Evolutionary conservation across 2,113 vertebrate species (phyloP), one percentile per base, ranked within the genome.

Genomic region (Upupa epops): DNA sequence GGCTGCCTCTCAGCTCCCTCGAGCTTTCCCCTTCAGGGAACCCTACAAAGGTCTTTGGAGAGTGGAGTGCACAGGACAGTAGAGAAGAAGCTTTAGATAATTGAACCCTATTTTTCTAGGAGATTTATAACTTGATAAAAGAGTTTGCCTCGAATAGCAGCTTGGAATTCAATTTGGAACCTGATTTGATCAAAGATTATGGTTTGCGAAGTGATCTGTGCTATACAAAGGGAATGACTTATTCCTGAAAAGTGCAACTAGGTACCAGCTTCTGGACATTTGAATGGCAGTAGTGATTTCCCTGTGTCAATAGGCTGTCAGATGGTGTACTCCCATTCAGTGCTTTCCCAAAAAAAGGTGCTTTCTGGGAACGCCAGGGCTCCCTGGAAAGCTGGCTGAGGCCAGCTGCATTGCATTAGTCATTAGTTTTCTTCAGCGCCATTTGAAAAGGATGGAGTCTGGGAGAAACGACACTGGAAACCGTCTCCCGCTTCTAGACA

Each of bases 371-470:
- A 75, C 10, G 55, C 83, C 10, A 7, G 34, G 71, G 69, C 88
- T 95, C 68, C 86, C 36, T 15, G 66, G 71, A 74, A 92, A 61
- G 70, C 74, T 36, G 51, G 75, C 15, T 28, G 42, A 71, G 71
- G 28, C 80, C 94, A 96, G 92, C 92, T 95, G 92, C 65, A 94
- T 75, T 96, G 86, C 92, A 92, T 89, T 75, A 65, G 37, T 88
- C 92, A 92, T 89, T 75, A 65, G 37, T 88, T 96, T 92, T 92
- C 73, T 71, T 86, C 93, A 79, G 46, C 26, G 63, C 5, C 18
- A 19, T 48, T 90, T 75, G 83, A 92, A 90, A 84, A 70, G 66
- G 70, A 64, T 86, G 77, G 60, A 81, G 65, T 65, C 83, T 69
- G 73, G 66, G 78, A 92, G 80, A 83, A 81, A 78, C 54, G 24